These are phyloP conservation scores for Hermaeophaga mercurialis DNA, from an alignment of 2,888 invertebrate genomes.

Conservation along the genomic window DNA sequence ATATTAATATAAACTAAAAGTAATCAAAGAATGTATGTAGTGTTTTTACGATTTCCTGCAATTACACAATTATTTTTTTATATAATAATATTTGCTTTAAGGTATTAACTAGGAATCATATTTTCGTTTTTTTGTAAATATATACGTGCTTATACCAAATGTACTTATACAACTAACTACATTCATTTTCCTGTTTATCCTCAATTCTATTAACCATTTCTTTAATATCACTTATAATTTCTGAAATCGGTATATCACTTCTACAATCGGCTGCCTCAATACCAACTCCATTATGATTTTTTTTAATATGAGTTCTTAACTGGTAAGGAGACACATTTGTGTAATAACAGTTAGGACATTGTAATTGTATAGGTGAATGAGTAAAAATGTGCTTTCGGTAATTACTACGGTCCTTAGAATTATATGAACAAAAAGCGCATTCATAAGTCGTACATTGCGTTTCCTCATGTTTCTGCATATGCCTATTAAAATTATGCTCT, in stretches of 20 bases:
- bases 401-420: slow-evolving; percentile 46
- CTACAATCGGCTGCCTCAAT: slow-evolving; percentile 32
- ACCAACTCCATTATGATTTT: slow-evolving; percentile 39
- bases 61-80: too few relatives aligned
- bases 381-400: slow-evolving; percentile 46
- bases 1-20: too few relatives aligned
- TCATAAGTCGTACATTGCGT: slow-evolving; percentile 13
- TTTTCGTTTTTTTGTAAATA: too few relatives aligned
- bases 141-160: too few relatives aligned
- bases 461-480: slow-evolving; percentile 31
- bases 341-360: slow-evolving; percentile 44
- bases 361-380: slow-evolving; percentile 42
- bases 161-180: slow-evolving; percentile 1
- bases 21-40: too few relatives aligned
- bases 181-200: not conserved
- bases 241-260: slow-evolving; percentile 24
- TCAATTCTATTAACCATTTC: not conserved
- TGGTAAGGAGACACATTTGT: slow-evolving; percentile 47
- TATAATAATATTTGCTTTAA: too few relatives aligned
- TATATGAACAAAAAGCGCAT: slow-evolving; percentile 44
- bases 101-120: too few relatives aligned
- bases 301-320: slow-evolving; percentile 44
- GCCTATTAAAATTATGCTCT: slow-evolving; percentile 28
- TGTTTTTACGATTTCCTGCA: too few relatives aligned
- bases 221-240: slow-evolving; percentile 26